phyloP scores from a whole-genome alignment of 2,888 invertebrate genomes.

The Platycheirus albimanus region DNA sequence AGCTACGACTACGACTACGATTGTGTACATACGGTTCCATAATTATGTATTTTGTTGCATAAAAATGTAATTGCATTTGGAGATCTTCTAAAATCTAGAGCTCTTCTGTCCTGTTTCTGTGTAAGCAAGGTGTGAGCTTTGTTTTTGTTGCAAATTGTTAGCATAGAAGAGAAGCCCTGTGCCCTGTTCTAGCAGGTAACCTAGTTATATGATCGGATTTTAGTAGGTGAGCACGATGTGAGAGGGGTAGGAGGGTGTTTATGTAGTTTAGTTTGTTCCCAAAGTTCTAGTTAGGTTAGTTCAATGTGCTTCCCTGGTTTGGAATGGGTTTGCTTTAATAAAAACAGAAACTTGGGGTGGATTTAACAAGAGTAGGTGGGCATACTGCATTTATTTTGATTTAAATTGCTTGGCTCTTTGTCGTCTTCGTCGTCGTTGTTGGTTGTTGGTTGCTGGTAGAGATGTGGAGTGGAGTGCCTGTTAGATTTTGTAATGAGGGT shows the following conservation, averaged over 20 bases:
- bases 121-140: constrained; percentile 6
- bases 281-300: not conserved
- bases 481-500: constrained; percentile 44
- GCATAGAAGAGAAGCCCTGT: not conserved
- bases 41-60: constrained; percentile 55
- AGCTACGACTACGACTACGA: no score
- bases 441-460: no score
- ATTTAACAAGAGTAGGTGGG: constrained; percentile 26
- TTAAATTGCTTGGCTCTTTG: constrained; percentile 49
- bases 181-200: no score
- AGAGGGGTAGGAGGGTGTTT: no score
- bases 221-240: no score
- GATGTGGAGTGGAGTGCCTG: constrained; percentile 27
- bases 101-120: no score
- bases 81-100: constrained; percentile 29
- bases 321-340: constrained; percentile 12
- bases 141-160: not conserved
- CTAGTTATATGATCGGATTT: not conserved
- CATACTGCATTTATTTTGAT: constrained; percentile 62
- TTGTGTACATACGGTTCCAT: no score
- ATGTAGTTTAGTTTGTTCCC: constrained; percentile 5
- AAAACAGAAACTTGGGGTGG: constrained; percentile 18
- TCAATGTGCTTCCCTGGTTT: constrained; percentile 2
- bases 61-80: constrained; percentile 46
- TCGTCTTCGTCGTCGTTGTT: constrained; percentile 5